Conservation (phyloP, 2,113 vertebrate species). For the Rhombomys opimus region DNA sequence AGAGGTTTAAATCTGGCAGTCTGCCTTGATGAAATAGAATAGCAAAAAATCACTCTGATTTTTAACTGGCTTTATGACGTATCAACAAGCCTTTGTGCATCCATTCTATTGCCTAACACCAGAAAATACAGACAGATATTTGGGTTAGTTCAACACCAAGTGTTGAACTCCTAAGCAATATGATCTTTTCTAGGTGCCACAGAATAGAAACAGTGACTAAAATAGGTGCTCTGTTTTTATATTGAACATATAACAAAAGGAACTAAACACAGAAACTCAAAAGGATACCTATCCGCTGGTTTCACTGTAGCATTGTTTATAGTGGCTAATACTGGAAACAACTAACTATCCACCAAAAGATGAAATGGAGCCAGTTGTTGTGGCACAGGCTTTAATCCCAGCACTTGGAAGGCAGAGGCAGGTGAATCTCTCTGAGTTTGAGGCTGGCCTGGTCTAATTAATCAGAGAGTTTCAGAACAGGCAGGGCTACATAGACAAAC, state of each 20-base stretch:
- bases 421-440: not conserved
- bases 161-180: constrained; percentile 23
- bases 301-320: constrained; percentile 7
- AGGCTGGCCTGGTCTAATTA: not conserved
- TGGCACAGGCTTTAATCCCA: not conserved
- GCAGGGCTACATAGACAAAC: not conserved
- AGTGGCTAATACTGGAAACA: constrained; percentile 3
- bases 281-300: not conserved
- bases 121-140: not conserved
- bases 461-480: not conserved
- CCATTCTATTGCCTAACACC: not conserved
- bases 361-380: no score
- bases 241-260: not conserved
- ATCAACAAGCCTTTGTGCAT: not conserved
- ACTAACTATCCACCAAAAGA: not conserved
- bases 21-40: constrained; percentile 17
- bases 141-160: not conserved
- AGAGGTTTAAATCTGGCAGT: constrained; percentile 32
- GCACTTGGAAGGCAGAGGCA: not conserved
- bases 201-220: not conserved
- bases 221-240: constrained; percentile 15
- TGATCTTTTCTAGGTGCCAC: not conserved
- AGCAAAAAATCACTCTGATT: constrained; percentile 12
- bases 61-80: not conserved
- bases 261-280: not conserved